A percentile compares a stretch with the other conserved stretches of the same genome.
Conservation (phyloP, 2,797 vertebrate genomes). For the Hydrophis major region DNA sequence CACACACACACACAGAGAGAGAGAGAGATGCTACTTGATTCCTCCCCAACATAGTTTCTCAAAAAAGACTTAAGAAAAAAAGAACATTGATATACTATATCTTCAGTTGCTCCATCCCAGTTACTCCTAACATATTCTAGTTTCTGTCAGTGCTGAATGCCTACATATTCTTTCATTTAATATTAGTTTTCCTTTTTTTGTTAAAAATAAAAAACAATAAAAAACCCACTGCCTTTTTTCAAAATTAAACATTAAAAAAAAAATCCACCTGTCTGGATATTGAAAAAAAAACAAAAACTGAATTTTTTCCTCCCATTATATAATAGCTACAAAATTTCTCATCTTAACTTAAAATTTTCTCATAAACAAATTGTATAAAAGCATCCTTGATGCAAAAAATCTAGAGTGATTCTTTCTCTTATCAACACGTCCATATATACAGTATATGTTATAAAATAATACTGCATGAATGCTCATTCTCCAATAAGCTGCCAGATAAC, state of each 20-base stretch:
- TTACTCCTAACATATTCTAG: neutral
- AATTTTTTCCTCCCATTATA: neutral
- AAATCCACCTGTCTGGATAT: neutral
- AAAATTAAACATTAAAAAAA: neutral
- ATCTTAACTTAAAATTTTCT: neutral
- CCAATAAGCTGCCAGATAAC: neutral
- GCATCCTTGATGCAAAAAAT: neutral
- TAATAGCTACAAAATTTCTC: neutral
- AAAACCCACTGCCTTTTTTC: neutral
- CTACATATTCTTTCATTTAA: neutral
- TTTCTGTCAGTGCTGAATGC: neutral
- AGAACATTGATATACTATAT: neutral
- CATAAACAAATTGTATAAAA: neutral
- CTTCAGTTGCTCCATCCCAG: neutral
- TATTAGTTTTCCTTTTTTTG: neutral
- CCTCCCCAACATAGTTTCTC: neutral
- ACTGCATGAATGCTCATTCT: neutral
- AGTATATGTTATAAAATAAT: neutral
- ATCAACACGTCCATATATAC: neutral
- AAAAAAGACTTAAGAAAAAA: neutral
- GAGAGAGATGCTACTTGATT: neutral
- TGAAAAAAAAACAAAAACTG: neutral
- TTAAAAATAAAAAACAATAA: neutral
- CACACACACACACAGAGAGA: neutral
- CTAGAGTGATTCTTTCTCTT: neutral